Percentiles rank a stretch among this genome's conserved stretches.
These are phyloP conservation scores for Porphyrio hochstetteri DNA, from an alignment of 2,113 vertebrate genomes.

Conservation along the genomic window DNA sequence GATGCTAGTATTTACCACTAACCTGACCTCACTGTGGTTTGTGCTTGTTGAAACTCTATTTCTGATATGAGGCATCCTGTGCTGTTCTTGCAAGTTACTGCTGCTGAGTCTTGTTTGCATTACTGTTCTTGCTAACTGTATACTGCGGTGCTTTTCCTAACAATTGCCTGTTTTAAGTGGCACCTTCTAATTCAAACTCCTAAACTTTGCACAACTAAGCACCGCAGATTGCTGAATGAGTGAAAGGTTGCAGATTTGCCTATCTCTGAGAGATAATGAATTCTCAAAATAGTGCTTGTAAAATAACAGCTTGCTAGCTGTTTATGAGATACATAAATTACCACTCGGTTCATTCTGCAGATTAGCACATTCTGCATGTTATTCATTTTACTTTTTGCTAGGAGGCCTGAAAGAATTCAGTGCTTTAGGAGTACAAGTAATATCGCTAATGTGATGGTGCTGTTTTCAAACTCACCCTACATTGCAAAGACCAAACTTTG, in stretches of 20 bases:
- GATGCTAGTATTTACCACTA: neutral
- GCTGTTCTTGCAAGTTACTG: neutral
- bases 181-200: neutral
- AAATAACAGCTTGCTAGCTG: conserved; percentile 1
- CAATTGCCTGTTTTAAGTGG: neutral
- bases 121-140: neutral
- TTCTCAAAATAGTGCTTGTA: conserved; percentile 40
- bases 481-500: neutral
- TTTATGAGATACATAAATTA: conserved; percentile 64
- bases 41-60: neutral
- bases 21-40: neutral
- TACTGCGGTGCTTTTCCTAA: neutral
- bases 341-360: conserved; percentile 13
- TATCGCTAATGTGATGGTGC: neutral
- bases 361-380: neutral
- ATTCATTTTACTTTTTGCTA: conserved; percentile 7
- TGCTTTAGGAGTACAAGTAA: neutral
- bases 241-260: conserved; percentile 42
- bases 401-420: neutral
- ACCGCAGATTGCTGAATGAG: conserved; percentile 38
- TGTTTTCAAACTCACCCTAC: neutral
- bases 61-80: neutral
- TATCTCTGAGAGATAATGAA: conserved; percentile 47
- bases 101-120: neutral
- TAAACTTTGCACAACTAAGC: conserved; percentile 11